Evolutionary conservation across 2,888 invertebrate genomes (phyloP), one percentile per base, ranked within the genome.

Genomic region (Plebejus anna): DNA sequence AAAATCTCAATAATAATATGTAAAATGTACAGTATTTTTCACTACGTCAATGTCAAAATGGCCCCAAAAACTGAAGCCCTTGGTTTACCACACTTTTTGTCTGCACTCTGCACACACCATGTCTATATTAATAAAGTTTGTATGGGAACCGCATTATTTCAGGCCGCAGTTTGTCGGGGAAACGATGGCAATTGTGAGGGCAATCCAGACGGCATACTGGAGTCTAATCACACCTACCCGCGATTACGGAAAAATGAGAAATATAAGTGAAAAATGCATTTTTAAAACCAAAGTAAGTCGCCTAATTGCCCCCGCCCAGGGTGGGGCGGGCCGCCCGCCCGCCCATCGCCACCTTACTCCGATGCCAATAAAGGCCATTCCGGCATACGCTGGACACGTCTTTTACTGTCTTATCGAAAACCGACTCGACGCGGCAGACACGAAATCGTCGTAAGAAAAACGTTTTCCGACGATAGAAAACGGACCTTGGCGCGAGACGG

Each of bases 301-400:
- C 83, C 87, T 92, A 92, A 92, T 92, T 91, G 90, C 91, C 85
- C 87, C 91, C 90, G 90, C 91, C 91, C 91, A 87, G 83, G 84
- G 83, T 82, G 86, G 88, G 89, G 89, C 89, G 89, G 87, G 81
- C 84, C 86, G 85, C 86, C 90, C 89, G 88, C 89, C 88, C 89
- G 88, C 89, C 88, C 88, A 84, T 82, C 84, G 80, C 80, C 79
- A 81, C 82, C 82, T 75, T 79, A 78, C 83, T 73, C 71, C 80
- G 11, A 79, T 81, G 77, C 80, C 84, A 85, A 89, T 90, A 92
- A 87, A 86, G 83, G 78, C 83, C 85, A 89, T 86, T 88, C 88
- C 92, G 85, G 87, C 84, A 80, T 84, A 83, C 81, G 83, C 81
- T 82, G 82, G 81, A 82, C 81, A 82, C 81, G 86, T 86, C 88